Evolutionary conservation across 2,797 vertebrate species (phyloP).

Genomic region (Emydoidea blandingii): DNA sequence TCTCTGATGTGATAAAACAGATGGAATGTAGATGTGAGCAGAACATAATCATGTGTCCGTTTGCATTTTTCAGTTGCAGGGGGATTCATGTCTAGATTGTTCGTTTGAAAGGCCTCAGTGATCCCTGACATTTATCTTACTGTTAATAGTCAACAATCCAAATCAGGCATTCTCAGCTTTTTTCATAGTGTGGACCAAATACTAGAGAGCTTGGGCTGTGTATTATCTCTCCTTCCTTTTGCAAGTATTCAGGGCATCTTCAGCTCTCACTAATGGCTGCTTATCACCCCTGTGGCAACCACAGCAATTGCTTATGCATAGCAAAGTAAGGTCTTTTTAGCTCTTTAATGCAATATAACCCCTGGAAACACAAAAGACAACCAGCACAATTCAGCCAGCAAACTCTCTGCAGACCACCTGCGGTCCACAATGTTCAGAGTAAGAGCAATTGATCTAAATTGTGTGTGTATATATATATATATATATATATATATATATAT

Average conservation of each 20-base stretch:
- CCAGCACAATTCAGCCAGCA: background rate
- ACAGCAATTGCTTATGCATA: background rate
- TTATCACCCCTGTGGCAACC: background rate
- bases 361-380: background rate
- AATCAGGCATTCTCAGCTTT: background rate
- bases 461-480: no score
- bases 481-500: background rate
- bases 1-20: constrained; percentile 71
- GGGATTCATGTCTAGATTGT: background rate
- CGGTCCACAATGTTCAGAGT: background rate
- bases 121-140: constrained; percentile 27
- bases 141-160: background rate
- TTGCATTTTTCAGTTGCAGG: background rate
- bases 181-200: background rate
- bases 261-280: background rate
- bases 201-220: constrained; percentile 13
- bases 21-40: constrained; percentile 13
- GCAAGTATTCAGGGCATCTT: background rate
- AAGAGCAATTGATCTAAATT: background rate
- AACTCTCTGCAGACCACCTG: background rate
- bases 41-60: background rate
- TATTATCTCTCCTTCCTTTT: background rate
- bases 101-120: background rate
- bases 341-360: constrained; percentile 8
- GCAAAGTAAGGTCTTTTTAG: constrained; percentile 19